A percentile compares a stretch with the other conserved stretches of the same genome.
Evolutionary conservation across 2,888 invertebrate species (phyloP).

Genomic region (Rotaria sp.): DNA sequence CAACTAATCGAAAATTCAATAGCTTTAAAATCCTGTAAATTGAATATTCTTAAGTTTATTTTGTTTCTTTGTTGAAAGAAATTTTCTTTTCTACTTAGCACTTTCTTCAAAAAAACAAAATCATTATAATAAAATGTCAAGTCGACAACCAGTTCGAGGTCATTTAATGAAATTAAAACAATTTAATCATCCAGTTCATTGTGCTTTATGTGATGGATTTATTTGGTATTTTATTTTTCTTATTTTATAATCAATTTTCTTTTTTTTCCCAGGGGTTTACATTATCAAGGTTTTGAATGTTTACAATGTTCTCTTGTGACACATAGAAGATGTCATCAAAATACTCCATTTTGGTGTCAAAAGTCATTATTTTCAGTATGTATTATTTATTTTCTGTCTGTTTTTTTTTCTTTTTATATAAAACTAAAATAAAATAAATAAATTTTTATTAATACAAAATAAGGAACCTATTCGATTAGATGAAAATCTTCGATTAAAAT

Average conservation of each 20-base stretch:
- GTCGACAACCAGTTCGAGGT: neutral
- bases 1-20: neutral
- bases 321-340: neutral
- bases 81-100: neutral
- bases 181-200: conserved; percentile 8
- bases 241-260: neutral
- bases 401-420: too few species aligned
- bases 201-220: neutral
- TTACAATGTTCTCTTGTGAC: neutral
- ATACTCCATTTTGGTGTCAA: conserved; percentile 6
- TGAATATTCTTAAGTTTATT: neutral
- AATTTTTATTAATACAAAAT: neutral
- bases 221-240: neutral
- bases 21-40: neutral
- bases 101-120: neutral
- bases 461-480: neutral
- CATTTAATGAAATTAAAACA: neutral
- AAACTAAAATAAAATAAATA: neutral
- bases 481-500: neutral
- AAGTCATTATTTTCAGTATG: neutral
- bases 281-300: neutral
- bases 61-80: neutral
- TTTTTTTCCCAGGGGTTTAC: neutral
- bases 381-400: neutral
- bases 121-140: neutral